Evolutionary conservation across 2,888 invertebrate genomes (phyloP).

Genomic region (Melieria picta): DNA sequence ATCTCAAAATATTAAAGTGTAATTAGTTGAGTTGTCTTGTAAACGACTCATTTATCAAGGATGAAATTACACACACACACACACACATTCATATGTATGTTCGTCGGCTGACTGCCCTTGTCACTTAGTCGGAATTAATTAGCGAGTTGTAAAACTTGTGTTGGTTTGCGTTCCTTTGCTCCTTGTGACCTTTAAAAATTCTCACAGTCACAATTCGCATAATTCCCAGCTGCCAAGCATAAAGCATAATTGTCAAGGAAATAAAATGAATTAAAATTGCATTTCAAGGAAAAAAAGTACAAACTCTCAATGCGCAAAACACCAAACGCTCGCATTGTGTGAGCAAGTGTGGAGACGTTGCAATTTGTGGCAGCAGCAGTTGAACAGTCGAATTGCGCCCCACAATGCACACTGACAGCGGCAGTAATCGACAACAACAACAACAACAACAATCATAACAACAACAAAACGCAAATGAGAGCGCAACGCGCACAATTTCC

Average conservation of each 20-base stretch:
- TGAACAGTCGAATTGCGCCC: conserved; percentile 12
- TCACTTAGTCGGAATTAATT: too few species aligned
- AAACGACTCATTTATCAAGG: not conserved
- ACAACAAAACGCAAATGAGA: not conserved
- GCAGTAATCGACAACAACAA: not conserved
- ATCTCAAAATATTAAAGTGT: too few species aligned
- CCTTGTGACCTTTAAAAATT: conserved; percentile 24
- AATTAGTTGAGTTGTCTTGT: too few species aligned
- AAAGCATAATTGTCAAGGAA: conserved; percentile 21
- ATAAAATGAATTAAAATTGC: conserved; percentile 19
- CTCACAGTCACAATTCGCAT: conserved; percentile 3
- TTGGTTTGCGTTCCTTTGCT: not conserved
- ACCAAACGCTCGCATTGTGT: too few species aligned
- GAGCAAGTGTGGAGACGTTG: too few species aligned
- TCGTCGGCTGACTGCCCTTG: not conserved
- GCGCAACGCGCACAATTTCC: conserved; percentile 13
- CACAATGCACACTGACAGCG: conserved; percentile 9
- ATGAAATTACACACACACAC: not conserved
- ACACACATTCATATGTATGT: not conserved
- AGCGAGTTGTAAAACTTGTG: not conserved
- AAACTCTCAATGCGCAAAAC: too few species aligned
- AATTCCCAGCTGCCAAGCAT: not conserved
- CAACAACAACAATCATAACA: not conserved
- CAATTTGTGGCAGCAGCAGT: not conserved
- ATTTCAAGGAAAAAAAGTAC: not conserved